Base-by-base conservation (phyloP, 1,140 invertebrate species). In the Maniola jurtina region DNA sequence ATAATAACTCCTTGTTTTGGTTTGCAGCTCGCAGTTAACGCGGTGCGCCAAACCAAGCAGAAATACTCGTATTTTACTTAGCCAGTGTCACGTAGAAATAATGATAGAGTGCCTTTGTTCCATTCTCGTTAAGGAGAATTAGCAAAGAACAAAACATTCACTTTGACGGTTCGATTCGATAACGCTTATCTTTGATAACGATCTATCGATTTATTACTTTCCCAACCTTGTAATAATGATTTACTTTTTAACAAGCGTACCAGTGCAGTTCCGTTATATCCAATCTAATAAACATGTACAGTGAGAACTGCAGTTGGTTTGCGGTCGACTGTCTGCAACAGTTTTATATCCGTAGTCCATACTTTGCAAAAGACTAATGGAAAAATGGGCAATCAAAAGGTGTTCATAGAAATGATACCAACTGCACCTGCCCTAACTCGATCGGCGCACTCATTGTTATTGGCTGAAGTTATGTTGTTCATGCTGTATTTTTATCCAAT, bases 201-300 rank as follows among this genome's bases (percentile, higher is more conserved):
- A 52, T 52, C 15, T 52, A 52, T 52, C 16, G 48, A 25, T 52
- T 52, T 11, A 25, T 52, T 52, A 13, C 48, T 52, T 52, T 52
- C 48, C 10, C 10, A 25, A 52, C 16, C 5, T 15, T 25, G 48
- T 52, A 8, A 45, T 13, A 45, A 10, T 52, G 48, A 2, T 25
- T 52, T 25, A 25, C 14, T 52, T 15, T 25, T 52, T 16, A 52
- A 52, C 7, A 8, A 9, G 14, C 16, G 48, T 52, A 52, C 6
- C 40, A 36, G 34, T 11, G 25, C 35, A 45, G 64, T 59, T 60
- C 64, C 48, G 60, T 38, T 61, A 61, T 33, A 6, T 38, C 45
- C 60, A 47, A 65, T 65, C 13, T 36, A 65, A 59, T 65, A 58
- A 64, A 52, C 48, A 60, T 60, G 48, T 52, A 42, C 56, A 34